Conservation (phyloP, 2,888 invertebrate species). For the Lepidonotus clava region DNA sequence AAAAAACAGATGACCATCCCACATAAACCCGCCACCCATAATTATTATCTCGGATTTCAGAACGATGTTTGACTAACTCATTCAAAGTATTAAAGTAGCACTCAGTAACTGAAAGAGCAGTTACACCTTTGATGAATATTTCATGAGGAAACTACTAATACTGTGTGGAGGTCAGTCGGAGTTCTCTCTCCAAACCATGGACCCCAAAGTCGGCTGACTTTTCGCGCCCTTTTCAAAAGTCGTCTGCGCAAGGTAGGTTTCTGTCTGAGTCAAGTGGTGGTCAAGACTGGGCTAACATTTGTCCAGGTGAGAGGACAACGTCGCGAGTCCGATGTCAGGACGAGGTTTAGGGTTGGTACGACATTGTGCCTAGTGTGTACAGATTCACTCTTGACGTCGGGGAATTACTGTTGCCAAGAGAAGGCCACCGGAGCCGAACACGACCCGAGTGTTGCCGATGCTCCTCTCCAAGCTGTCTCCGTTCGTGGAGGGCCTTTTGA, state of each 20-base stretch:
- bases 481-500: neutral
- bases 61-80: too few species aligned
- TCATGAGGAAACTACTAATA: neutral
- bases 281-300: constrained; percentile 12
- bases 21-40: too few species aligned
- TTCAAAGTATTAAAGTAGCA: too few species aligned
- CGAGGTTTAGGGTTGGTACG: neutral
- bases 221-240: neutral
- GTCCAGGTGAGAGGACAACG: neutral
- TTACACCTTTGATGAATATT: neutral
- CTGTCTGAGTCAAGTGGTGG: constrained; percentile 1
- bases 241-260: neutral
- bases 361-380: neutral
- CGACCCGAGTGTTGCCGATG: constrained; percentile 21
- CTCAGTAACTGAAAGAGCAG: too few species aligned
- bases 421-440: constrained; percentile 8
- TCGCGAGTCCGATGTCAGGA: constrained; percentile 1
- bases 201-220: neutral
- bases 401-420: constrained; percentile 19
- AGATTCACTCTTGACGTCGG: neutral
- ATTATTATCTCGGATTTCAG: too few species aligned
- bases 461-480: neutral
- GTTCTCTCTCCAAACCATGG: neutral
- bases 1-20: too few species aligned
- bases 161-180: neutral